Evolutionary conservation across 2,797 vertebrate species (phyloP).

Genomic region (Enteromius fasciolatus): DNA sequence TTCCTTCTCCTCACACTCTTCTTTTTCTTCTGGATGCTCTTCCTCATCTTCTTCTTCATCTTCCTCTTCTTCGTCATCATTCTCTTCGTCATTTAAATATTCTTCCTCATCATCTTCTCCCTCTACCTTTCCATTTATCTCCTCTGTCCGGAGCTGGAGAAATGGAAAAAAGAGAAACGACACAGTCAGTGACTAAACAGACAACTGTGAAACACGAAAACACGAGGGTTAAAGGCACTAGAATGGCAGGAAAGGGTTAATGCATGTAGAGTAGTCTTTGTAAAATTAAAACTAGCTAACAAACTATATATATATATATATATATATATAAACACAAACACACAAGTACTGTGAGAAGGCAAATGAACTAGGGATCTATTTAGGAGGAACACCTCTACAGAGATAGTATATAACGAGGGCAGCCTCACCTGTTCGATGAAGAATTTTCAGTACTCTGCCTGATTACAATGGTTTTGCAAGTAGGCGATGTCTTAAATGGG

Average conservation of each 20-base stretch:
- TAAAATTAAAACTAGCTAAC: neutral
- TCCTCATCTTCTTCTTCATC: fast-evolving
- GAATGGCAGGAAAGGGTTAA: neutral
- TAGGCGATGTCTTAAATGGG: neutral
- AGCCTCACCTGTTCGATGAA: slow-evolving; percentile 32
- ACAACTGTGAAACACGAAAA: neutral
- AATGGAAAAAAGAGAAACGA: neutral
- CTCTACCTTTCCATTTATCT: slow-evolving; percentile 19
- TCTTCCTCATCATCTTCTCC: fast-evolving
- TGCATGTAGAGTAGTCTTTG: neutral
- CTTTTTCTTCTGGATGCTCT: neutral
- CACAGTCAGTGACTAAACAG: slow-evolving; percentile 3
- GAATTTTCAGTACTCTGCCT: slow-evolving; percentile 11
- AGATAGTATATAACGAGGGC: neutral
- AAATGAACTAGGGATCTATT: neutral
- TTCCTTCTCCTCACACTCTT: neutral
- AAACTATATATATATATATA: neutral
- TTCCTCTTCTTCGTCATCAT: fast-evolving
- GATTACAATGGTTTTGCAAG: slow-evolving; percentile 10
- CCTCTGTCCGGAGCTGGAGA: slow-evolving; percentile 39
- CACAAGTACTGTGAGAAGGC: neutral
- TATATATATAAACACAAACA: neutral
- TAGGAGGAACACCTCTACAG: neutral
- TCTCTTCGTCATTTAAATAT: fast-evolving
- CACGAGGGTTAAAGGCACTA: neutral